Percentiles rank a stretch among this genome's conserved stretches.
phyloP scores from a whole-genome alignment of 2,888 invertebrate species.

The Cataglyphis albicans region DNA sequence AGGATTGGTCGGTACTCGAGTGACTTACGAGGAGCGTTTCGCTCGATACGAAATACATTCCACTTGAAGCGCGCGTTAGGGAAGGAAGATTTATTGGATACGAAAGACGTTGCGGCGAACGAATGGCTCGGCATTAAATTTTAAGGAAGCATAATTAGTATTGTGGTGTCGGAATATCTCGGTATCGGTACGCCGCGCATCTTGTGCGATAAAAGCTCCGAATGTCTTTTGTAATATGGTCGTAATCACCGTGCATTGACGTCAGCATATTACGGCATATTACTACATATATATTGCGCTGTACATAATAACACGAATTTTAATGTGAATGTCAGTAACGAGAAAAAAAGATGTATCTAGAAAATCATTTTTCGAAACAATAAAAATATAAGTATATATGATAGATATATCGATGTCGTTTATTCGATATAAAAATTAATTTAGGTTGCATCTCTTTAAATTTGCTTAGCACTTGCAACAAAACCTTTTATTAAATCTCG shows the following conservation, averaged over 20 bases:
- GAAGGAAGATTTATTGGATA: conserved; percentile 40
- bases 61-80: conserved; percentile 43
- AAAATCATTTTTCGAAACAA: background rate
- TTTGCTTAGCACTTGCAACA: background rate
- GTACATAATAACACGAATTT: background rate
- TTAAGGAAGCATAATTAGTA: conserved; percentile 49
- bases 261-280: background rate
- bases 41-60: conserved; percentile 53
- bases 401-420: background rate
- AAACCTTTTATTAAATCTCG: background rate
- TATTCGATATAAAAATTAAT: background rate
- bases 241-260: conserved; percentile 12
- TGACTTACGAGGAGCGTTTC: conserved; percentile 54
- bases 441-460: background rate
- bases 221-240: background rate
- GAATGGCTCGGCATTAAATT: conserved; percentile 48
- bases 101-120: conserved; percentile 47
- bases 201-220: conserved; percentile 25
- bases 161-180: conserved; percentile 24
- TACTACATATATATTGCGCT: conserved; percentile 9
- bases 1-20: conserved; percentile 42
- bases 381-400: background rate
- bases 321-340: conserved; percentile 4
- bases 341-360: background rate
- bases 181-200: conserved; percentile 10